These are phyloP conservation scores for Glyphotaelius pellucidus DNA, from an alignment of 2,888 invertebrate genomes.

Conservation along the genomic window DNA sequence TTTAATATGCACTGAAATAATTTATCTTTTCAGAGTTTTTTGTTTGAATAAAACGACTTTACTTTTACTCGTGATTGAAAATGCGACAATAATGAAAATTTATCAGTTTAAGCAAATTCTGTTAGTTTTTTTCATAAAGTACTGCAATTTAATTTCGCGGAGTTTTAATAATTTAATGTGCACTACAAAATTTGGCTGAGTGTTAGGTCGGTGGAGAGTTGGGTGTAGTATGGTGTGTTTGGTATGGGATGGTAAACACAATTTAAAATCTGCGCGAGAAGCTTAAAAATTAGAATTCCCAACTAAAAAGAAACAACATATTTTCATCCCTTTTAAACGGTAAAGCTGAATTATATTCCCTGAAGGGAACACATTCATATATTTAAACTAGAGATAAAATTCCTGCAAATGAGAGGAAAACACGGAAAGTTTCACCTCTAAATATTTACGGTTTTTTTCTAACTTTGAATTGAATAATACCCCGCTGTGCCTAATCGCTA, in stretches of 20 bases:
- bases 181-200: not conserved
- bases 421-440: slow-evolving; percentile 28
- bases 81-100: too few species aligned
- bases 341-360: slow-evolving; percentile 30
- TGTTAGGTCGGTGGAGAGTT: not conserved
- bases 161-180: not conserved
- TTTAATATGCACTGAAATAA: too few species aligned
- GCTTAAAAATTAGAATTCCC: slow-evolving; percentile 24
- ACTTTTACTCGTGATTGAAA: too few species aligned
- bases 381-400: slow-evolving; percentile 40
- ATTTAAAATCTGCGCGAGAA: not conserved
- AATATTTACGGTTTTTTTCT: slow-evolving; percentile 26
- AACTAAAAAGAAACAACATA: slow-evolving; percentile 37
- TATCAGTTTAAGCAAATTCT: too few species aligned
- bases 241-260: not conserved
- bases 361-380: slow-evolving; percentile 21
- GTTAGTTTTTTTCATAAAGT: not conserved
- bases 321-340: slow-evolving; percentile 3
- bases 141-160: not conserved
- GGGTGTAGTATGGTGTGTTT: not conserved
- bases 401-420: slow-evolving; percentile 40
- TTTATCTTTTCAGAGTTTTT: too few species aligned
- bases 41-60: too few species aligned
- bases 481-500: not conserved
- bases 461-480: slow-evolving; percentile 27